These are phyloP conservation scores for Balanococcus diminutus DNA, from an alignment of 2,888 invertebrate genomes.

Conservation along the genomic window DNA sequence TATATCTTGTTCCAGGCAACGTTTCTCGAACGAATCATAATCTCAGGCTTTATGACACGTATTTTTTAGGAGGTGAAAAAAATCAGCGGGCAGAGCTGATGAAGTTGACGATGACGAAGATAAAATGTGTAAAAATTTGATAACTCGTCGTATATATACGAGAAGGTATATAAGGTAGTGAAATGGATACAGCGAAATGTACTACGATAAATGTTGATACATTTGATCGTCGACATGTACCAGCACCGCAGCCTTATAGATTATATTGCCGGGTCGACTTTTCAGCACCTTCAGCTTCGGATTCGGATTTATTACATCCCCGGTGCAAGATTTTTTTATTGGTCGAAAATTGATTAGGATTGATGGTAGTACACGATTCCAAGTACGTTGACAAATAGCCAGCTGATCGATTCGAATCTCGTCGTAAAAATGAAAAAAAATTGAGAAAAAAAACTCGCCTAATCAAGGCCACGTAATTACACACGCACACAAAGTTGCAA, in stretches of 20 bases:
- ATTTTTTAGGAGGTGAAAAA: no score
- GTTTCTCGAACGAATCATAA: neutral
- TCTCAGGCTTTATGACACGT: slow-evolving; percentile 26
- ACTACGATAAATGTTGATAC: neutral
- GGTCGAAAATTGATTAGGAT: slow-evolving; percentile 13
- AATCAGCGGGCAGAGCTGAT: neutral
- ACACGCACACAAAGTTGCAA: neutral
- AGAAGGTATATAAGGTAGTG: slow-evolving; percentile 12
- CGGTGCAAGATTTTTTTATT: neutral
- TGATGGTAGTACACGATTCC: neutral
- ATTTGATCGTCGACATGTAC: neutral
- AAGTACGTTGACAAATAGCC: neutral
- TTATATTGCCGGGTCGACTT: neutral
- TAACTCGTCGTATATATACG: neutral
- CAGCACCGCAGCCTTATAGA: neutral
- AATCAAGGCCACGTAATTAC: slow-evolving; percentile 6
- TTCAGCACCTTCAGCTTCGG: slow-evolving; percentile 24
- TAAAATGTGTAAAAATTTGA: slow-evolving; percentile 11
- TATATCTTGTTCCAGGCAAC: neutral
- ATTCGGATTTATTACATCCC: neutral
- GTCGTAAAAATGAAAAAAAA: neutral
- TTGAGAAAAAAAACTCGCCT: neutral
- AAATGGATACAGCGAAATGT: neutral
- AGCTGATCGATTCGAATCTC: neutral
- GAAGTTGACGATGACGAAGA: slow-evolving; percentile 21